Evolutionary conservation across 2,113 vertebrate genomes (phyloP).

Genomic region (Percina caprodes): DNA sequence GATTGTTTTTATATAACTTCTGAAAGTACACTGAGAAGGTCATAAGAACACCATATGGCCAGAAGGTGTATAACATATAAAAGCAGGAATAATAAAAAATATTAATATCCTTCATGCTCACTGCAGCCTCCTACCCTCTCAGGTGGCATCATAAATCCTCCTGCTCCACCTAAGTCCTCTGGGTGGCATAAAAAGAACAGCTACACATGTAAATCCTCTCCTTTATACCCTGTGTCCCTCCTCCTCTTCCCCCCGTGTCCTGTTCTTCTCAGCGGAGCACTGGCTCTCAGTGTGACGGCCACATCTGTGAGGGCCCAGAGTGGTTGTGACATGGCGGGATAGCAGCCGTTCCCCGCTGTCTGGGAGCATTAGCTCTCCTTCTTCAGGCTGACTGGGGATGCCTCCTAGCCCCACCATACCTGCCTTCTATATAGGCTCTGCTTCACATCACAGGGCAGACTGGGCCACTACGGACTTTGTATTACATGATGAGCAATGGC

Average conservation of each 20-base stretch:
- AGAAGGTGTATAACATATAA: constrained; percentile 28
- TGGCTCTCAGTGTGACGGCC: constrained; percentile 61
- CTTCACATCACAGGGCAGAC: neutral
- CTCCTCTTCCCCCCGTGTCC: constrained; percentile 23
- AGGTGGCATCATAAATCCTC: constrained; percentile 47
- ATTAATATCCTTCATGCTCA: constrained; percentile 39
- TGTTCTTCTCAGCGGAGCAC: constrained; percentile 34
- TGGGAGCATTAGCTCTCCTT: constrained; percentile 67
- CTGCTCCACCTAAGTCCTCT: constrained; percentile 53
- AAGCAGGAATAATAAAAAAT: constrained; percentile 51
- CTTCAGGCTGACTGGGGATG: constrained; percentile 55
- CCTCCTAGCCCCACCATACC: constrained; percentile 48
- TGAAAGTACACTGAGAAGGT: constrained; percentile 21
- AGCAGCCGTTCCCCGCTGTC: constrained; percentile 77
- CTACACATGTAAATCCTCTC: constrained; percentile 58
- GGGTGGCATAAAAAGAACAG: constrained; percentile 65
- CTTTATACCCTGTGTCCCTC: constrained; percentile 30
- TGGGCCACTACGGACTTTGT: neutral
- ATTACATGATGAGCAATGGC: neutral
- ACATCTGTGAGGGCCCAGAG: constrained; percentile 67
- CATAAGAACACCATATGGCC: constrained; percentile 28
- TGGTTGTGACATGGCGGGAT: constrained; percentile 79
- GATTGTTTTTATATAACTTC: neutral
- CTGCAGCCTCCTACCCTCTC: constrained; percentile 12
- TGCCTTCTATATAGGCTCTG: constrained; percentile 40